These are phyloP conservation scores for Spinibarbus caldwelli DNA, from an alignment of 2,797 vertebrate species.

Conservation along the genomic window DNA sequence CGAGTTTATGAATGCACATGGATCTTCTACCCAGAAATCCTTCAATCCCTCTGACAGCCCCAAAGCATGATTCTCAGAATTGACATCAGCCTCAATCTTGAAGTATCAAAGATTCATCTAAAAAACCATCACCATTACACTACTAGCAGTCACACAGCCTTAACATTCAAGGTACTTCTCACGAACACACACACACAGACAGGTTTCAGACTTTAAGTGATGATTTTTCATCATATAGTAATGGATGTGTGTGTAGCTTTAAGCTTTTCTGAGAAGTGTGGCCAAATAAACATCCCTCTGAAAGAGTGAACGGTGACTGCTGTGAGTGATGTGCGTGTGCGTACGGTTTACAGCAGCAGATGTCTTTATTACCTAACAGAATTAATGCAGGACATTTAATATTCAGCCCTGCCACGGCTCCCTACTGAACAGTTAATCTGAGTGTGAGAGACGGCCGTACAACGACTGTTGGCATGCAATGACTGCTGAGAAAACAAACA, in stretches of 20 bases:
- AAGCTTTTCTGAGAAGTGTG: conserved; percentile 28
- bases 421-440: conserved; percentile 59
- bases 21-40: neutral
- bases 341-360: conserved; percentile 43
- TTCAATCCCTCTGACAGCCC: conserved; percentile 19
- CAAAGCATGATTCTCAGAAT: conserved; percentile 34
- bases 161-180: neutral
- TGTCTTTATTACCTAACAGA: conserved; percentile 60
- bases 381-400: conserved; percentile 60
- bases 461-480: conserved; percentile 12
- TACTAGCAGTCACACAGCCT: neutral
- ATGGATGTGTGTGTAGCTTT: conserved; percentile 20
- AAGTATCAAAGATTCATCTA: conserved; percentile 38
- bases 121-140: conserved; percentile 4
- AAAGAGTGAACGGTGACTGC: neutral
- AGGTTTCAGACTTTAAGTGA: neutral
- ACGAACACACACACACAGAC: neutral
- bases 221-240: conserved; percentile 37
- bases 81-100: conserved; percentile 21
- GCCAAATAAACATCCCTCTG: conserved; percentile 25
- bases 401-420: conserved; percentile 48
- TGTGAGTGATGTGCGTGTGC: conserved; percentile 13
- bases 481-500: conserved; percentile 29
- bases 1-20: neutral
- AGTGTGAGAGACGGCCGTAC: conserved; percentile 21